phyloP scores from a whole-genome alignment of 2,113 vertebrate species.

The Papio anubis region DNA sequence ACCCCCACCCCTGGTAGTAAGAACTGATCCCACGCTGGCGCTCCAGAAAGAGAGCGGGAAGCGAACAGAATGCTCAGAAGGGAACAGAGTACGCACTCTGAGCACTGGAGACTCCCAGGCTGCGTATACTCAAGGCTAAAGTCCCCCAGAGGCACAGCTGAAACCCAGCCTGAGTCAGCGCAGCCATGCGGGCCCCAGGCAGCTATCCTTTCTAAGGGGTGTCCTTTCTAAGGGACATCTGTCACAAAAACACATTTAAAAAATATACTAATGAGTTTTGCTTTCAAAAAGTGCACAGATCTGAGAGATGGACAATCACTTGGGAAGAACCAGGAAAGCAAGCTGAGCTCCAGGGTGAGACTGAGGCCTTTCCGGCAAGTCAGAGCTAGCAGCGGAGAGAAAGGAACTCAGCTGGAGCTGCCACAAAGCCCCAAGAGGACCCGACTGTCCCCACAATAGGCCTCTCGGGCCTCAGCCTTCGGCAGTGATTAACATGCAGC shows the following conservation, averaged over 20 bases:
- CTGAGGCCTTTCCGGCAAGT: conserved; percentile 48
- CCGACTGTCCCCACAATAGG: conserved; percentile 81
- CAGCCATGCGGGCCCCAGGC: accelerated
- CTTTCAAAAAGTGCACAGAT: not conserved
- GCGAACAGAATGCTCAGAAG: not conserved
- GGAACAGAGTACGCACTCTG: conserved; percentile 68
- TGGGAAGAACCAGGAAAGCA: not conserved
- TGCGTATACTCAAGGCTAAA: conserved; percentile 47
- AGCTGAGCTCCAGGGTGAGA: not conserved
- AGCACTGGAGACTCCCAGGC: conserved; percentile 64
- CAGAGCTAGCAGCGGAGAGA: conserved; percentile 63
- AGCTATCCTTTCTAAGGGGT: not conserved
- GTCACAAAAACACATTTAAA: not conserved
- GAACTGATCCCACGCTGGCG: not conserved
- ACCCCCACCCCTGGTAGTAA: not conserved
- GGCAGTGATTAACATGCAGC: conserved; percentile 86
- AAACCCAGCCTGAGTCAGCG: conserved; percentile 18
- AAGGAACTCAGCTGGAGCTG: conserved; percentile 79
- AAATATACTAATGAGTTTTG: not conserved
- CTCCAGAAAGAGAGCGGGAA: conserved; percentile 50
- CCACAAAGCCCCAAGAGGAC: conserved; percentile 81
- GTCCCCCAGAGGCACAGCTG: not conserved
- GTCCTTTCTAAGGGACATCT: not conserved
- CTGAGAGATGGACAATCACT: not conserved
- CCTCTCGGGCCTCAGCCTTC: conserved; percentile 82